Base-by-base conservation (phyloP, 2,888 invertebrate genomes). In the Alentia gelatinosa region DNA sequence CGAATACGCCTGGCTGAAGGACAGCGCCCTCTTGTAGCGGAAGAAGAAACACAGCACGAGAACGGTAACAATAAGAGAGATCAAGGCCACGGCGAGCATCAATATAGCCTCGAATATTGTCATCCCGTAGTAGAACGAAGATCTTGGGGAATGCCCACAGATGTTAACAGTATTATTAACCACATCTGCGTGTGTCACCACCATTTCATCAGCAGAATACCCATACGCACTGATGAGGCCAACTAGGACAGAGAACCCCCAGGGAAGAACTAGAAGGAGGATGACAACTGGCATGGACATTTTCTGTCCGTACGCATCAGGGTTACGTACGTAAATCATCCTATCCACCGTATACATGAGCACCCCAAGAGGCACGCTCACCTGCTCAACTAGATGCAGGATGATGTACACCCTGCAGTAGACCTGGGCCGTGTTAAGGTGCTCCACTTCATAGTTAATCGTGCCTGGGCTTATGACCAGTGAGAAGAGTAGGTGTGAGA, bases 281-380 rank as follows among this genome's bases (percentile, higher is more conserved):
- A 86, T 26, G 1, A 86, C 50, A 26, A 86, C 86, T 19, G 19
- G 42, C 26, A 50, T 7, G 5, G 86, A 47, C 86, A 86, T 86
- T 33, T 86, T 47, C 47, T 86, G 86, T 3, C 86, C 86, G 26
- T 86, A 86, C 1, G 86, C 47, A 86, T 86, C 47, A 9, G 86
- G 86, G 33, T 86, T 50, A 3, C 86, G 26, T 4, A 86, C 86
- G 30, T 86, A 86, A 9, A 86, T 47, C 86, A 86, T 86, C 4
- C 86, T 26, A 47, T 86, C 86, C 42, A 86, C 26, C 0, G 86
- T 86, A 19, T 26, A 47, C 86, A 86, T 86, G 1, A 86, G 47
- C 30, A 86, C 5, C 30, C 42, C 9, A 15, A 47, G 47, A 7
- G 86, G 86, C 1, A 86, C 86, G 5, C 9, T 33, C 12, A 86